Evolutionary conservation across 2,888 invertebrate genomes (phyloP).

Genomic region (Agrilus cyanescens): DNA sequence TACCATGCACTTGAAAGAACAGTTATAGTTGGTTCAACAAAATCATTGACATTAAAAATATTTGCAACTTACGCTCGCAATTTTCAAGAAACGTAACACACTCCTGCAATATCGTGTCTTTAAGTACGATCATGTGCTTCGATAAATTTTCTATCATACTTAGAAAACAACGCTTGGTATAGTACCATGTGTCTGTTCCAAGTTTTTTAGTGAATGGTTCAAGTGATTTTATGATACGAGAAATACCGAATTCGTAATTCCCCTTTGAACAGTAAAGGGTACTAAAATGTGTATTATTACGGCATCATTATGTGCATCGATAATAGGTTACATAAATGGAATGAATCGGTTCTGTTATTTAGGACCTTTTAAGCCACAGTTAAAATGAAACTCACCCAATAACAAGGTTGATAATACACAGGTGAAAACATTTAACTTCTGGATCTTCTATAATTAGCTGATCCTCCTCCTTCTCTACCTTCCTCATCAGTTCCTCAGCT

Average conservation of each 20-base stretch:
- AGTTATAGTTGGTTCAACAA: not conserved
- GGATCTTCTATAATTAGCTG: constrained; percentile 83
- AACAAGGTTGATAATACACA: constrained; percentile 97
- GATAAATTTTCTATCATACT: constrained; percentile 84
- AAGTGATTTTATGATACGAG: constrained; percentile 90
- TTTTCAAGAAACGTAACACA: constrained; percentile 82
- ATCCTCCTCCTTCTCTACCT: constrained; percentile 97
- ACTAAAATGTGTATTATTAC: constrained; percentile 31
- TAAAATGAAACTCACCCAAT: constrained; percentile 57
- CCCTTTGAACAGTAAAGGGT: constrained; percentile 97
- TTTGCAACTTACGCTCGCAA: constrained; percentile 54
- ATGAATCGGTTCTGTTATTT: too few species aligned
- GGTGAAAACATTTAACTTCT: constrained; percentile 85
- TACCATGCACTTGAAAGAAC: constrained; percentile 59
- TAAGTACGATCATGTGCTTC: constrained; percentile 79
- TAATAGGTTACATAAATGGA: not conserved
- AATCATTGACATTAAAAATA: not conserved
- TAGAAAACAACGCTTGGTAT: constrained; percentile 90
- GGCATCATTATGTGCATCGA: too few species aligned
- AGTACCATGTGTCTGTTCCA: constrained; percentile 98
- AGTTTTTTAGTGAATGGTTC: constrained; percentile 89
- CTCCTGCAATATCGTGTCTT: constrained; percentile 78
- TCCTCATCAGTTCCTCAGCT: constrained; percentile 96
- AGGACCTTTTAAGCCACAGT: not conserved
- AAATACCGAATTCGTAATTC: constrained; percentile 97